Base-by-base conservation (phyloP, 2,888 invertebrate species). In the Aethes cnicana region DNA sequence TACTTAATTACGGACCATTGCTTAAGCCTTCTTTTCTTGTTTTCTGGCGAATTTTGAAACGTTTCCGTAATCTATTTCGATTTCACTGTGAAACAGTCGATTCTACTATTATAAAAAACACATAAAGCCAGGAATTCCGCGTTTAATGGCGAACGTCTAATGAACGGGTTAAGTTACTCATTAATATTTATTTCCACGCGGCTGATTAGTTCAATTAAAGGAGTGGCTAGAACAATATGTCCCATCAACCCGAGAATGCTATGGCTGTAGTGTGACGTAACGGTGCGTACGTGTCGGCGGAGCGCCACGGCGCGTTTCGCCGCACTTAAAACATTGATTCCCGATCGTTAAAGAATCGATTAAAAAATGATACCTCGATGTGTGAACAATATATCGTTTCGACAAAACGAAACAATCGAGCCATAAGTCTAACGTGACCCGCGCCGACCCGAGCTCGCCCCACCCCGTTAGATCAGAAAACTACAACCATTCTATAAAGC, bases 321-420 rank as follows among this genome's bases (percentile, higher is more conserved):
- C 56, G 62, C 70, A 63, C 73, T 80, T 78, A 81, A 78, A 70
- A 72, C 71, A 72, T 69, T 62, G 69, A 69, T 71, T 66, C 63
- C 58, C 65, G 61, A 68, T 64, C 65, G 66, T 67, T 71, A 72
- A 71, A 67, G 59, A 50, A 56, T 50, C 56, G 56, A 56, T 56
- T 37, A 54, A 54, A 47, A 56, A 49, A 32, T 36, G 66, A 69
- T 69, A 64, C 66, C 55, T 52, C 56, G 61, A 62, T 18, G 53
- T 47, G 50, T 42, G 57, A 59, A 57, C 59, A 58, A 59, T 58
- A 58, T 53, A 64, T 68, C 65, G 68, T 70, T 66, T 69, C 57
- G 55, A 66, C 70, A 66, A 72, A 72, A 68, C 64, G 59, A 81
- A 80, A 85, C 84, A 84, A 85, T 85, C 82, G 84, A 75, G 74